Evolutionary conservation across 1,140 invertebrate genomes (phyloP), one percentile per base, ranked within the genome.

Genomic region (Magallana angulata): DNA sequence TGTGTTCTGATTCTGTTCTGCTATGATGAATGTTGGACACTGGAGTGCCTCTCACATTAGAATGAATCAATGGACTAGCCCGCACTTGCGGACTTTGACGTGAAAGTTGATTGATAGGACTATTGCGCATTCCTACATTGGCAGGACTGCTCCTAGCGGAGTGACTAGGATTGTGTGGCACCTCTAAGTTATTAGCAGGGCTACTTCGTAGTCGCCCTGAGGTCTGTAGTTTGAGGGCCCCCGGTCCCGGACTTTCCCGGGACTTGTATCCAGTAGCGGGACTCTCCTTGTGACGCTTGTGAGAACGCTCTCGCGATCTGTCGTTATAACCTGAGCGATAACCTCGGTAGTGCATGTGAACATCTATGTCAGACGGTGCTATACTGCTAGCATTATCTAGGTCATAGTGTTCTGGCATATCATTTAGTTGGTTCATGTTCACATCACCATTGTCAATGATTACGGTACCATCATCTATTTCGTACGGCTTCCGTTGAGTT

Each of bases 331-430:
- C 95, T 97, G 93, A 97, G 94, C 95, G 97, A 97, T 90, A 98
- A 59, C 94, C 98, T 95, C 99, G 98, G 93, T 99, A 99, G 94
- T 99, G 98, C 92, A 98, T 98, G 1, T 98, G 98, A 88, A 99
- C 98, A 93, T 99, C 98, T 76, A 99, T 99, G 94, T 99, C 98
- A 12, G 98, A 98, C 0, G 98, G 98, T 0, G 98, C 98, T 90
- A 99, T 99, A 0, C 98, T 98, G 94, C 98, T 98, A 0, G 98
- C 98, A 95, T 99, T 99, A 94, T 99, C 98, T 84, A 99, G 95
- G 94, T 99, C 98, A 92, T 99, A 99, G 93, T 98, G 98, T 93
- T 99, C 98, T 0, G 98, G 98, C 90, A 97, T 96, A 93, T 99
- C 98, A 84, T 92, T 90, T n/a, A 88, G 76, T 16, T 89, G 85